Evolutionary conservation across 2,113 vertebrate genomes (phyloP), one percentile per base, ranked within the genome.

Genomic region (Rhagologus leucostigma): DNA sequence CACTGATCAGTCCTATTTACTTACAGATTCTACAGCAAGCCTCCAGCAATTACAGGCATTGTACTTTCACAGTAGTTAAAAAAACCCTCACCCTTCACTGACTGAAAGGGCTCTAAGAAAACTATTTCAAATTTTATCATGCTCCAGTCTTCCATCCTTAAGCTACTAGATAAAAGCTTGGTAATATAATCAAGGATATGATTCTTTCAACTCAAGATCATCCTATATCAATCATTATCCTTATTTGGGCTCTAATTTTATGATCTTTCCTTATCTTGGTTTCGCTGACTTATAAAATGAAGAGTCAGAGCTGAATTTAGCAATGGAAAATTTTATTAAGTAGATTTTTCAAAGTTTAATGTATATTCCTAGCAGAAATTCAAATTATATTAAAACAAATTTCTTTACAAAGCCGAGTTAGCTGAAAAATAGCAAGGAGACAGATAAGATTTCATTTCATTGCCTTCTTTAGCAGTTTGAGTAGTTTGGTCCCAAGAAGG

Each of bases 241-340:
- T 44, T 39, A 56, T 33, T 9, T 62, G 13, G 18, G 12, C 29
- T 92, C 18, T 55, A 78, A 20, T 27, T 77, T 77, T 27, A 62
- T 33, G 2, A 81, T 23, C 22, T 53, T 53, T 22, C 41, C 22
- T 79, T 55, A 75, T 23, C 44, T 79, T 73, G 4, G 41, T 74
- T 89, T 87, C 13, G 26, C 19, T 2, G 1, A 14, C 49, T 63
- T 39, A 59, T 27, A 27, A 87, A 86, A 76, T 52, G 14, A 87
- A 22, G 27, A 63, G 11, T 46, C 32, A 49, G 42, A 89, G 6
- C 5, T 33, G 74, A 60, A 73, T 73, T 47, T 76, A 57, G 35
- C 33, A 90, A 41, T 19, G 11, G 18, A 64, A 91, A 86, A 35
- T 6, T 96, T 96, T 97, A 96, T 96, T 96, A 74, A 87, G 60